phyloP scores from a whole-genome alignment of 1,140 invertebrate genomes.

The Drosophila bocqueti region DNA sequence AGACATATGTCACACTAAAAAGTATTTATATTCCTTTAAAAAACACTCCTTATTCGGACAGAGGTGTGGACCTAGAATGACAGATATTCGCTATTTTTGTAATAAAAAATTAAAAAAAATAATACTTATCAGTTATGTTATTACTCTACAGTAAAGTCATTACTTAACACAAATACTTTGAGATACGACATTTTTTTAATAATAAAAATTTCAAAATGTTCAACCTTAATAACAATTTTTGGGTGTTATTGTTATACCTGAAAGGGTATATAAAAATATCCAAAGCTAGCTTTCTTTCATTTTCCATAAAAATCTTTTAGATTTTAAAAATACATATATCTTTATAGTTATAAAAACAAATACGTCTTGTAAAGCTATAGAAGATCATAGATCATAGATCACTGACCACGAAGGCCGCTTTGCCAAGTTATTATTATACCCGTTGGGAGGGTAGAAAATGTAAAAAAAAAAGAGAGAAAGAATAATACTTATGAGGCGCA shows the following conservation, averaged over 20 bases:
- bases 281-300: not conserved
- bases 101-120: too few relatives aligned
- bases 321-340: not conserved
- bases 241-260: too few relatives aligned
- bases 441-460: conserved; percentile 1
- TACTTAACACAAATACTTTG: too few relatives aligned
- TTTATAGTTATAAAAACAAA: not conserved
- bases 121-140: too few relatives aligned
- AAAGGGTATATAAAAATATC: too few relatives aligned
- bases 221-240: not conserved
- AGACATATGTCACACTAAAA: too few relatives aligned
- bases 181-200: not conserved
- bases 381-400: not conserved
- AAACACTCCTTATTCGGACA: too few relatives aligned
- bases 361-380: not conserved
- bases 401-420: not conserved
- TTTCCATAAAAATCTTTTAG: too few relatives aligned
- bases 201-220: not conserved
- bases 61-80: too few relatives aligned
- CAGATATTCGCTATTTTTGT: too few relatives aligned
- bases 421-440: not conserved
- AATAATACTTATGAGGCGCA: conserved; percentile 59
- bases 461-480: not conserved
- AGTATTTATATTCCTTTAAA: too few relatives aligned
- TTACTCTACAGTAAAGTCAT: too few relatives aligned